A percentile compares a stretch with the other conserved stretches of the same genome.
Evolutionary conservation across 2,113 vertebrate genomes (phyloP).

Genomic region (Theristicus caerulescens): DNA sequence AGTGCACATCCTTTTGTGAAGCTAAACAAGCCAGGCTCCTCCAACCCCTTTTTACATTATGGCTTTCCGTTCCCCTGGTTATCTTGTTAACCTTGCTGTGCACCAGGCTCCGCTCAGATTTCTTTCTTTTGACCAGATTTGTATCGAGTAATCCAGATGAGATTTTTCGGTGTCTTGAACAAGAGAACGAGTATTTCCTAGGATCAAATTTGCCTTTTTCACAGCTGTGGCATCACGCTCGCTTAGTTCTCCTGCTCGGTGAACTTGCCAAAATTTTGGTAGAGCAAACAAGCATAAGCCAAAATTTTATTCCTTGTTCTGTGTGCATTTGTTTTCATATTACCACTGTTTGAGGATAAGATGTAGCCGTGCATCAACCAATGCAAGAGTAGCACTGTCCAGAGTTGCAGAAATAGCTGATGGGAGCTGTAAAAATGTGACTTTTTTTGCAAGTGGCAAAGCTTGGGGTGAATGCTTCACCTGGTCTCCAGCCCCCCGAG

Average conservation of each 20-base stretch:
- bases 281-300: not conserved
- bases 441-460: not conserved
- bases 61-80: not conserved
- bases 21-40: not conserved
- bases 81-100: not conserved
- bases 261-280: not conserved
- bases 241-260: not conserved
- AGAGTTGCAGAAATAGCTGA: not conserved
- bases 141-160: not conserved
- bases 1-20: not conserved
- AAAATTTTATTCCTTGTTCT: not conserved
- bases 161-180: not conserved
- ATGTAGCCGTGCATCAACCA: not conserved
- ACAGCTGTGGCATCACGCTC: not conserved
- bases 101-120: not conserved
- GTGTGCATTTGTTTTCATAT: not conserved
- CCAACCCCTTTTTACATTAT: not conserved
- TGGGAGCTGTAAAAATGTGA: not conserved
- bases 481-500: not conserved
- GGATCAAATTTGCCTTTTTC: not conserved
- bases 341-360: not conserved
- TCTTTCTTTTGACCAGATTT: not conserved
- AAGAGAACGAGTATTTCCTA: not conserved
- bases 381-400: not conserved
- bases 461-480: not conserved